Percentiles rank a stretch among this genome's conserved stretches.
Evolutionary conservation across 1,140 invertebrate genomes (phyloP).

Genomic region (Adoxophyes honmai): DNA sequence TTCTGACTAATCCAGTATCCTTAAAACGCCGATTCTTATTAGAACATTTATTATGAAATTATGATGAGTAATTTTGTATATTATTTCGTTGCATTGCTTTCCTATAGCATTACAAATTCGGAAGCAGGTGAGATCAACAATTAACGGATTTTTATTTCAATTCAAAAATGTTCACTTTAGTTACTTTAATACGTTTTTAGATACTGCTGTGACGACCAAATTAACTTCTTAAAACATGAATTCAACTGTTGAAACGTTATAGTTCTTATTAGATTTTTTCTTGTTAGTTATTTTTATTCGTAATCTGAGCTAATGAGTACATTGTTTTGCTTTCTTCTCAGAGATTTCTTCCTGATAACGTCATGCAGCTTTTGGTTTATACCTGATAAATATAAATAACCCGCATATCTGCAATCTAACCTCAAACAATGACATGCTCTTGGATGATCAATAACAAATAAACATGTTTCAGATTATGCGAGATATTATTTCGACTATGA

Average conservation of each 20-base stretch:
- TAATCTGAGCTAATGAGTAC: too few species aligned
- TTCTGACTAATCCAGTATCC: slow-evolving; percentile 34
- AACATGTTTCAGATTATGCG: slow-evolving; percentile 49
- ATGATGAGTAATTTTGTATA: slow-evolving; percentile 60
- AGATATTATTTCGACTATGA: slow-evolving; percentile 83
- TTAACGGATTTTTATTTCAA: slow-evolving; percentile 16
- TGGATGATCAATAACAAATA: slow-evolving; percentile 15
- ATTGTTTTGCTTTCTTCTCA: too few species aligned
- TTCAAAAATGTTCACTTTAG: too few species aligned
- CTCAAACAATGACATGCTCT: slow-evolving; percentile 10
- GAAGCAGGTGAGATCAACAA: slow-evolving; percentile 55
- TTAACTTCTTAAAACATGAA: too few species aligned
- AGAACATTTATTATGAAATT: slow-evolving; percentile 68
- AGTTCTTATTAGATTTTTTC: too few species aligned
- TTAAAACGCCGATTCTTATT: slow-evolving; percentile 23
- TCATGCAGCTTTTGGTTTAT: too few species aligned
- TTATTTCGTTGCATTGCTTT: slow-evolving; percentile 64
- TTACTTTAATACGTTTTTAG: too few species aligned
- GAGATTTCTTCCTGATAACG: too few species aligned
- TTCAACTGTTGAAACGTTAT: too few species aligned
- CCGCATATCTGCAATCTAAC: background rate
- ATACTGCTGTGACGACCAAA: too few species aligned
- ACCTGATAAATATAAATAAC: too few species aligned
- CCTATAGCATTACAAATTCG: slow-evolving; percentile 44
- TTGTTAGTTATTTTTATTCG: too few species aligned